Percentiles rank a stretch among this genome's conserved stretches.
Evolutionary conservation across 2,888 invertebrate species (phyloP).

Genomic region (Crocallis elinguaria): DNA sequence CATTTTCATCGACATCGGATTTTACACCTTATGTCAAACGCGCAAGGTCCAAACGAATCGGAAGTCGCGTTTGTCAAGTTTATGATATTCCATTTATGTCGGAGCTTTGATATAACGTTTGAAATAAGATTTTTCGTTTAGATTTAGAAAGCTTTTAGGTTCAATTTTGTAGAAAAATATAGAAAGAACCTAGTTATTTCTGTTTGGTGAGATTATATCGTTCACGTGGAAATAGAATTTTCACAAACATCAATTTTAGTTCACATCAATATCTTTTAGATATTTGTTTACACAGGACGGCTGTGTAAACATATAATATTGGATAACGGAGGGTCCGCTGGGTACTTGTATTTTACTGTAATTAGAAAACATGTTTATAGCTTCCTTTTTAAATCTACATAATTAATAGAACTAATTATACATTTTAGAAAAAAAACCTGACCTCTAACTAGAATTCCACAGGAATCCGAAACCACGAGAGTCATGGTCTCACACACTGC

Average conservation of each 20-base stretch:
- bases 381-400: no score
- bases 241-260: neutral
- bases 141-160: conserved; percentile 7
- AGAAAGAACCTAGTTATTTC: neutral
- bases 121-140: conserved; percentile 10
- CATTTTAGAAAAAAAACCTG: no score
- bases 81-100: conserved; percentile 1
- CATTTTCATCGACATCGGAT: neutral
- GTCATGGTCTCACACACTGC: no score
- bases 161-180: neutral
- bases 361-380: no score
- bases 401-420: no score
- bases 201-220: neutral
- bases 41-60: neutral
- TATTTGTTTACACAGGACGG: neutral
- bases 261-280: no score
- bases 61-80: neutral
- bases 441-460: no score
- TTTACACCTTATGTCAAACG: neutral
- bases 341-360: no score
- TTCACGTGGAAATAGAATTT: neutral
- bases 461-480: no score
- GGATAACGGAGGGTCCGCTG: no score
- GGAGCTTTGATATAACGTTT: conserved; percentile 10
- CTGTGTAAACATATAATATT: no score